These are phyloP conservation scores for Drosophila emarginata DNA, from an alignment of 2,888 invertebrate genomes.

Conservation along the genomic window DNA sequence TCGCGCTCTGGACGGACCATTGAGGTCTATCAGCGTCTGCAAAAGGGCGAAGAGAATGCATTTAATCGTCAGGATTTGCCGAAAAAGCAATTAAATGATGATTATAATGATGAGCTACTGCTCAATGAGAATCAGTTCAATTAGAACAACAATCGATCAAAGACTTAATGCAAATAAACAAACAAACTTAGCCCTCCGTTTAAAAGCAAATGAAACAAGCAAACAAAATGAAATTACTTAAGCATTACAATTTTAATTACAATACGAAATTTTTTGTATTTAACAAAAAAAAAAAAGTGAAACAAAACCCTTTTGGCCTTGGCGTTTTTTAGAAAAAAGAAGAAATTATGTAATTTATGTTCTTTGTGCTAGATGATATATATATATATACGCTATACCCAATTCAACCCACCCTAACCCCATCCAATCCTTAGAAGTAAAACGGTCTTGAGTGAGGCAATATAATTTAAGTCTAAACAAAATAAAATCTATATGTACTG, in stretches of 20 bases:
- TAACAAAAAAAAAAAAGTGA: not conserved
- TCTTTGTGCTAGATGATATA: slow-evolving; percentile 44
- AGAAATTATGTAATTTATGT: slow-evolving; percentile 37
- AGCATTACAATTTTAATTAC: slow-evolving; percentile 27
- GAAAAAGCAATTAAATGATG: not conserved
- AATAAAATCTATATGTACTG: slow-evolving; percentile 29
- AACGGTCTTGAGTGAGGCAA: slow-evolving; percentile 58
- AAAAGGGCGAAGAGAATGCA: slow-evolving; percentile 75
- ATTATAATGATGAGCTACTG: slow-evolving; percentile 20
- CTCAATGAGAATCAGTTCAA: slow-evolving; percentile 55
- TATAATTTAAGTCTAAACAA: slow-evolving; percentile 28
- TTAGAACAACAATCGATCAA: slow-evolving; percentile 30
- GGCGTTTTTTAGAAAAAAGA: slow-evolving; percentile 56
- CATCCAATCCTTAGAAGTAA: slow-evolving; percentile 15
- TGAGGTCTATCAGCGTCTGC: slow-evolving; percentile 77
- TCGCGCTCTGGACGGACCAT: slow-evolving; percentile 76
- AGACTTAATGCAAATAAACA: slow-evolving; percentile 19
- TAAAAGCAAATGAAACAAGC: slow-evolving; percentile 21
- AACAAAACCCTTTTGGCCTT: slow-evolving; percentile 12
- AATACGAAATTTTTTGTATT: slow-evolving; percentile 30
- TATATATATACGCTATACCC: slow-evolving; percentile 20
- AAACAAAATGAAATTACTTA: slow-evolving; percentile 47
- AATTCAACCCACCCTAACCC: not conserved
- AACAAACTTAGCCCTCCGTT: slow-evolving; percentile 63
- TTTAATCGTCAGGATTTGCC: slow-evolving; percentile 66